phyloP scores from a whole-genome alignment of 2,888 invertebrate genomes.

The Harmothoe impar region DNA sequence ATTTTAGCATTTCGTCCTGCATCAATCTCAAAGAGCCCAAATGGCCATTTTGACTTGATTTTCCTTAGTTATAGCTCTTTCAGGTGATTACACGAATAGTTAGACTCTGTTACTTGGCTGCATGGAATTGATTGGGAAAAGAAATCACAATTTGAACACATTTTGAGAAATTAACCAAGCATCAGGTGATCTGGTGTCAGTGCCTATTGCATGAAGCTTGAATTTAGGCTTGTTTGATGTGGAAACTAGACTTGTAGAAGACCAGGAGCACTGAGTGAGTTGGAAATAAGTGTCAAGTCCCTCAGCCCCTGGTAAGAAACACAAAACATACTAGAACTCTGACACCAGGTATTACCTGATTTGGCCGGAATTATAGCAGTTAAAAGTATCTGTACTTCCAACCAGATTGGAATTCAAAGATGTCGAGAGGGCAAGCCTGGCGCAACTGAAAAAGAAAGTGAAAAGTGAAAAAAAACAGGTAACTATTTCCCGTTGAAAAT shows the following conservation, averaged over 20 bases:
- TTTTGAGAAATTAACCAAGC: slow-evolving; percentile 10
- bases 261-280: neutral
- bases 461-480: slow-evolving; percentile 53
- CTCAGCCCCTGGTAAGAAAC: no score
- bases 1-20: neutral
- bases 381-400: slow-evolving; percentile 38
- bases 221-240: neutral
- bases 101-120: slow-evolving; percentile 21
- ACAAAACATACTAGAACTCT: neutral
- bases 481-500: slow-evolving; percentile 47
- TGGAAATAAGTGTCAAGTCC: neutral
- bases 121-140: neutral
- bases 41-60: neutral
- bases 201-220: slow-evolving; percentile 10
- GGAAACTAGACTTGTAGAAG: neutral
- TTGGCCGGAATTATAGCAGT: slow-evolving; percentile 27
- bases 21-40: neutral
- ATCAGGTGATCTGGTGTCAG: slow-evolving; percentile 50
- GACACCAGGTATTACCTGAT: slow-evolving; percentile 27
- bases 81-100: neutral
- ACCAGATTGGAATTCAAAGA: slow-evolving; percentile 61
- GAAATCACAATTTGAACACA: neutral
- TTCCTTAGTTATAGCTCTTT: neutral
- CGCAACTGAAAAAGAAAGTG: slow-evolving; percentile 55
- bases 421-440: slow-evolving; percentile 50